These are phyloP conservation scores for Psylliodes chrysocephalus DNA, from an alignment of 2,888 invertebrate genomes.

Conservation along the genomic window DNA sequence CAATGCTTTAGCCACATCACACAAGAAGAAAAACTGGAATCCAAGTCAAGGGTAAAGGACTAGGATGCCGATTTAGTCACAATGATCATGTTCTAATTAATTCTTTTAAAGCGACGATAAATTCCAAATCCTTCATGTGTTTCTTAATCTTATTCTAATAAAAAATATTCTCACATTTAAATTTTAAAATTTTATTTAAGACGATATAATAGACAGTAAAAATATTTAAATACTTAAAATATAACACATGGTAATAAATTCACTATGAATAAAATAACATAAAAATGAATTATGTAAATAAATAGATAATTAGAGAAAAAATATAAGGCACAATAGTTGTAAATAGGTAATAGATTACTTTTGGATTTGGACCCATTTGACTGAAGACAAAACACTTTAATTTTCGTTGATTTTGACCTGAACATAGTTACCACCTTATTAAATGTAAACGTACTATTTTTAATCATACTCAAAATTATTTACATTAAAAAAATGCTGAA, in stretches of 20 bases:
- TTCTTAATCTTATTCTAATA: too few relatives aligned
- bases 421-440: not conserved
- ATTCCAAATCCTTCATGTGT: too few relatives aligned
- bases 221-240: constrained; percentile 3
- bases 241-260: constrained; percentile 1
- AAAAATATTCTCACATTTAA: too few relatives aligned
- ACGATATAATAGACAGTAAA: constrained; percentile 1
- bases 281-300: too few relatives aligned
- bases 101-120: too few relatives aligned
- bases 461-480: not conserved
- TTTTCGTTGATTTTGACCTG: not conserved
- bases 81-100: too few relatives aligned
- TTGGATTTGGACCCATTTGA: constrained; percentile 8
- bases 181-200: not conserved
- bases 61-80: too few relatives aligned
- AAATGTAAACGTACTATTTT: not conserved
- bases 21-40: too few relatives aligned
- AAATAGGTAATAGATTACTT: not conserved
- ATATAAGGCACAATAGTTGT: constrained; percentile 12
- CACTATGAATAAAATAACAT: not conserved
- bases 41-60: too few relatives aligned
- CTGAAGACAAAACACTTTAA: not conserved
- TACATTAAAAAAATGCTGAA: not conserved
- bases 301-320: not conserved
- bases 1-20: too few relatives aligned